These are phyloP conservation scores for Pithys albifrons DNA, from an alignment of 2,113 vertebrate genomes.

Conservation along the genomic window DNA sequence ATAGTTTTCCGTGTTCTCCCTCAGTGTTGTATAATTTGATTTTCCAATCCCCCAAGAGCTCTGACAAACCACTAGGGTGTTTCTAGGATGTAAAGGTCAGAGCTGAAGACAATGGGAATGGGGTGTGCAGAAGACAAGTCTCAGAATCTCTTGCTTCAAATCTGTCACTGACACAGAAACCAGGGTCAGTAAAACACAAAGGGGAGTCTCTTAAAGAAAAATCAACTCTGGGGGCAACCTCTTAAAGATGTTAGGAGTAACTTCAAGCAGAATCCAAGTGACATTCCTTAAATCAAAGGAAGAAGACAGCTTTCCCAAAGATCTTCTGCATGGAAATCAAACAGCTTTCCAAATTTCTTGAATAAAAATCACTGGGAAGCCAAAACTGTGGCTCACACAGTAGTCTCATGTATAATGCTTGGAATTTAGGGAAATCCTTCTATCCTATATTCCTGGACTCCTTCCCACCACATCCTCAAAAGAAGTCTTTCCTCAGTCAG, in stretches of 20 bases:
- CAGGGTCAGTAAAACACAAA: background rate
- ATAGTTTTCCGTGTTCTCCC: background rate
- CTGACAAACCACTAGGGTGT: constrained; percentile 20
- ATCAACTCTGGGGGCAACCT: background rate
- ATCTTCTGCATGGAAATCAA: background rate
- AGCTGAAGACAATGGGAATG: background rate
- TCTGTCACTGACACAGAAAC: background rate
- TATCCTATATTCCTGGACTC: background rate
- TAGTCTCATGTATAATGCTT: background rate
- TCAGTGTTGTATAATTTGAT: background rate
- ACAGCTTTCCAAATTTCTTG: background rate
- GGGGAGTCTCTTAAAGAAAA: background rate
- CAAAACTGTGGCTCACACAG: background rate
- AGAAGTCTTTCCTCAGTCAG: background rate
- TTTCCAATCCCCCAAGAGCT: background rate
- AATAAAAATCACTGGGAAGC: background rate
- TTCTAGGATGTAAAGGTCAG: constrained; percentile 30
- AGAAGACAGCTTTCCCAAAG: background rate
- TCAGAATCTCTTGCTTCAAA: background rate
- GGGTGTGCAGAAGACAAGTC: background rate
- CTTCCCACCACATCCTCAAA: background rate
- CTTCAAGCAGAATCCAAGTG: background rate
- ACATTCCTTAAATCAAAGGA: background rate
- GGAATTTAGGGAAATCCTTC: background rate
- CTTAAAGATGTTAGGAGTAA: background rate